Evolutionary conservation across 1,140 invertebrate species (phyloP).

Genomic region (Lucilia cuprina): DNA sequence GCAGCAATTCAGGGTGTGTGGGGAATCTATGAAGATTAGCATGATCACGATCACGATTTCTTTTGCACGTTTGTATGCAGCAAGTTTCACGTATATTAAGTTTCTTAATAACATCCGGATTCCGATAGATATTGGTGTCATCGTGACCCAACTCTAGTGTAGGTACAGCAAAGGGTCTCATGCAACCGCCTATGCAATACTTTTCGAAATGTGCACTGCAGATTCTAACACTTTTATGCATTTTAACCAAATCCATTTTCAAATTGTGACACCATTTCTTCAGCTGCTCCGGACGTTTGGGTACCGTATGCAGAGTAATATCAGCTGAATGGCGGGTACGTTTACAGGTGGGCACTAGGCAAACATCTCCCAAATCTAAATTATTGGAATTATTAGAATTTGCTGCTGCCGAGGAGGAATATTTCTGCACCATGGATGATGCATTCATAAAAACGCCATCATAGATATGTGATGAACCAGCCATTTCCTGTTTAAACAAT

Average conservation of each 20-base stretch:
- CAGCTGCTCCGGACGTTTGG: conserved; percentile 55
- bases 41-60: conserved; percentile 56
- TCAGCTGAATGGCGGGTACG: conserved; percentile 58
- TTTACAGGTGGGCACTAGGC: conserved; percentile 56
- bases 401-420: background rate
- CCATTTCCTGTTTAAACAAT: conserved; percentile 11
- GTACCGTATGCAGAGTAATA: conserved; percentile 60
- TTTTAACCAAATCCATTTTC: conserved; percentile 52
- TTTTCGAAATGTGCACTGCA: conserved; percentile 57
- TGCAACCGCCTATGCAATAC: conserved; percentile 60
- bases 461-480: background rate
- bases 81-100: conserved; percentile 58
- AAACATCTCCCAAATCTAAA: conserved; percentile 45
- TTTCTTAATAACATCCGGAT: conserved; percentile 60
- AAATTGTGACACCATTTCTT: conserved; percentile 59
- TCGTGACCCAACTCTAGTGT: conserved; percentile 55
- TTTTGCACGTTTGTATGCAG: conserved; percentile 54
- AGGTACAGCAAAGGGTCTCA: conserved; percentile 59
- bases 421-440: background rate
- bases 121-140: conserved; percentile 54
- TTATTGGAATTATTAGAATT: background rate
- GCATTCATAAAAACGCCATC: conserved; percentile 1
- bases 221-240: conserved; percentile 58
- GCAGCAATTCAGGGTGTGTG: conserved; percentile 49
- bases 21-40: conserved; percentile 59